Conservation (phyloP, 2,113 vertebrate species). For the Synodontis membranacea region DNA sequence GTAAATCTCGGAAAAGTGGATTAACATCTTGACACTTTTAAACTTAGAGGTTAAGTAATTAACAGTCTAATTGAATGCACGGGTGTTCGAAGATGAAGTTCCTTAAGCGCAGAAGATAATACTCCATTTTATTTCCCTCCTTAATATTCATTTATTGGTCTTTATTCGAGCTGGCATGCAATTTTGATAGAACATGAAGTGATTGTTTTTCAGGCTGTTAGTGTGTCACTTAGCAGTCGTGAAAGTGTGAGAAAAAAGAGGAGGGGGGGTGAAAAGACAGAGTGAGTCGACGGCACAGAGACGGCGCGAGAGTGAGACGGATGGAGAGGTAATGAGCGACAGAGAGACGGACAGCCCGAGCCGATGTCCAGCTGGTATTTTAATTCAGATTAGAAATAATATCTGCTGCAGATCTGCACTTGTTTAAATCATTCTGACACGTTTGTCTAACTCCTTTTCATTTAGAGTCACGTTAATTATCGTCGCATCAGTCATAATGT, state of each 20-base stretch:
- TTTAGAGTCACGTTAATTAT: conserved; percentile 37
- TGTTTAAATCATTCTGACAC: conserved; percentile 40
- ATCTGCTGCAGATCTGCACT: conserved; percentile 31
- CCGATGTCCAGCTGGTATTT: conserved; percentile 43
- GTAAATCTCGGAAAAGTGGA: neutral
- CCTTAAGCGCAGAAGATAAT: neutral
- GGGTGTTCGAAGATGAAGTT: neutral
- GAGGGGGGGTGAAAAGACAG: conserved; percentile 6
- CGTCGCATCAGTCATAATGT: conserved; percentile 33
- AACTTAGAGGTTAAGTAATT: neutral
- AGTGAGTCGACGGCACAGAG: conserved; percentile 32
- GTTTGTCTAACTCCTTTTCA: conserved; percentile 39
- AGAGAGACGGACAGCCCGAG: conserved; percentile 30
- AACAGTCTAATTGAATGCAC: neutral
- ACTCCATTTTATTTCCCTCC: neutral
- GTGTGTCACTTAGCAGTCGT: conserved; percentile 33
- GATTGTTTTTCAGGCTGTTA: conserved; percentile 18
- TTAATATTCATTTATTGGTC: conserved; percentile 19
- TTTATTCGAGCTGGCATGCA: neutral
- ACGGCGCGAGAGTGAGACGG: conserved; percentile 13
- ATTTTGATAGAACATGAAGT: conserved; percentile 31
- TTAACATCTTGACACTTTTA: conserved; percentile 1
- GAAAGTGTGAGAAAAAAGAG: conserved; percentile 15
- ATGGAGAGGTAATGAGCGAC: conserved; percentile 34
- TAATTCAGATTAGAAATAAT: conserved; percentile 43